These are phyloP conservation scores for Phaedon cochleariae DNA, from an alignment of 2,888 invertebrate genomes.

Conservation along the genomic window DNA sequence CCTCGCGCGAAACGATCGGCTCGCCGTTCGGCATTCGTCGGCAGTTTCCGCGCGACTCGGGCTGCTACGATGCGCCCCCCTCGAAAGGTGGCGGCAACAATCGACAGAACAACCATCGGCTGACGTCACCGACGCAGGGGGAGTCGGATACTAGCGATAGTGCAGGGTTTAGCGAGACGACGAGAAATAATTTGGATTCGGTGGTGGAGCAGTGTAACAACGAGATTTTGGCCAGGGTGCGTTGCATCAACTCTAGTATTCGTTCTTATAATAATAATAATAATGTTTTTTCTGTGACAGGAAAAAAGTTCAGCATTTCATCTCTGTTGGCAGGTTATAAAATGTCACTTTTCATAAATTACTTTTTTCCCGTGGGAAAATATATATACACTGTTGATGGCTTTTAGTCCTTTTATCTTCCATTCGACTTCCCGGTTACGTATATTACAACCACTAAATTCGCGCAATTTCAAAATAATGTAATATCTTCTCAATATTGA, in stretches of 20 bases:
- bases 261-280: too few species aligned
- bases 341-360: too few species aligned
- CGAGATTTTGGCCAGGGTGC: conserved; percentile 66
- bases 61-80: conserved; percentile 74
- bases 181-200: conserved; percentile 67
- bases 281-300: too few species aligned
- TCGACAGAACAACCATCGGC: conserved; percentile 55
- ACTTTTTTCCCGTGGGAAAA: too few species aligned
- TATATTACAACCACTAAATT: too few species aligned
- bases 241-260: not conserved
- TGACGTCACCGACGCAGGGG: conserved; percentile 63
- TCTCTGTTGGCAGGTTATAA: too few species aligned
- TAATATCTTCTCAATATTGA: too few species aligned
- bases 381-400: too few species aligned
- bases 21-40: conserved; percentile 78
- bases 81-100: conserved; percentile 55
- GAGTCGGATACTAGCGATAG: conserved; percentile 63
- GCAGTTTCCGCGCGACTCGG: conserved; percentile 84
- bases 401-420: too few species aligned
- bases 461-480: too few species aligned
- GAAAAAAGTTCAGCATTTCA: too few species aligned
- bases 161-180: conserved; percentile 61
- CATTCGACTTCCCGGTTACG: too few species aligned
- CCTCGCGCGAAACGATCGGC: conserved; percentile 60
- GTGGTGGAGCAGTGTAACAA: conserved; percentile 70